Conservation (phyloP, 1,140 invertebrate species). For the Amyelois transitella region DNA sequence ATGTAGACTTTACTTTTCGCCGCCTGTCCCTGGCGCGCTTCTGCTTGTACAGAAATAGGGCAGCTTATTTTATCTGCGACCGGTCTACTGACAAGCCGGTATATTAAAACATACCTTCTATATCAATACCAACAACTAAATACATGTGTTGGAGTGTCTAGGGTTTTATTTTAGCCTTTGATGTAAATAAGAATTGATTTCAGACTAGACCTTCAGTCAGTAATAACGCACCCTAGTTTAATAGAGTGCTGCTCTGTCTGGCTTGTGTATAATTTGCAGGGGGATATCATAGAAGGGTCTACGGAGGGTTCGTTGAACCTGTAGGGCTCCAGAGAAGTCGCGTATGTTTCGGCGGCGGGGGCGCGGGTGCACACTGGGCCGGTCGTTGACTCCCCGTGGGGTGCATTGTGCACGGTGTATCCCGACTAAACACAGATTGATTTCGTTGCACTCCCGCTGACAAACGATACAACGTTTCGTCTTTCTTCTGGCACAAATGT, state of each 20-base stretch:
- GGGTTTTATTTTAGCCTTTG: not conserved
- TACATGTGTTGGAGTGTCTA: not conserved
- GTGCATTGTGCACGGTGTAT: slow-evolving; percentile 50
- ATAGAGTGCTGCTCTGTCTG: slow-evolving; percentile 16
- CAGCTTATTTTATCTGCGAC: slow-evolving; percentile 9
- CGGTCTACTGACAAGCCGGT: not conserved
- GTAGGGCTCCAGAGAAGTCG: slow-evolving; percentile 48
- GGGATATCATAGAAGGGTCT: slow-evolving; percentile 37
- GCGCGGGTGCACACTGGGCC: slow-evolving; percentile 45
- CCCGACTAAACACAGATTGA: slow-evolving; percentile 34
- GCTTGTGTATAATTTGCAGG: slow-evolving; percentile 34
- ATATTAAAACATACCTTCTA: not conserved
- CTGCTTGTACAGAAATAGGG: slow-evolving; percentile 20
- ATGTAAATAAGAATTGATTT: not conserved
- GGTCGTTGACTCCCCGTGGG: slow-evolving; percentile 58
- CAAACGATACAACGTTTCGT: not conserved
- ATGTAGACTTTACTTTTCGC: slow-evolving; percentile 33
- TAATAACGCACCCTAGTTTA: not conserved
- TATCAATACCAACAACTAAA: not conserved
- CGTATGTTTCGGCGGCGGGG: slow-evolving; percentile 44
- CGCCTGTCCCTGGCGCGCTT: slow-evolving; percentile 16
- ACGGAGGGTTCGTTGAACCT: slow-evolving; percentile 50
- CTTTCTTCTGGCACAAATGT: not conserved
- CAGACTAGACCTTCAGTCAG: not conserved
- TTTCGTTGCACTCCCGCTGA: slow-evolving; percentile 29